These are phyloP conservation scores for Buphagus erythrorhynchus DNA, from an alignment of 2,797 vertebrate species.

Conservation along the genomic window DNA sequence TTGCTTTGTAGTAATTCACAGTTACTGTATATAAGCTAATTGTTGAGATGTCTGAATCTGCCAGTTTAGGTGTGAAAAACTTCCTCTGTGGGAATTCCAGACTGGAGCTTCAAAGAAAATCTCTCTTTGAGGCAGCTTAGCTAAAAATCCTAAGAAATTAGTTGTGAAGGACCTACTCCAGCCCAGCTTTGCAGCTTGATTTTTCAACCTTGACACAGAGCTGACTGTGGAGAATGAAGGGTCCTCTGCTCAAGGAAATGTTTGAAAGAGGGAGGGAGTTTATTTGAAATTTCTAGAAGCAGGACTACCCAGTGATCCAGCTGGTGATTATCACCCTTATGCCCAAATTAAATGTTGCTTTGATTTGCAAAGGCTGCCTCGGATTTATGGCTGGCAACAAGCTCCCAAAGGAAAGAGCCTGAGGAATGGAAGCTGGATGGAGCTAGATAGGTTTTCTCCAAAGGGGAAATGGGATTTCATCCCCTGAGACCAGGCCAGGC, in stretches of 20 bases:
- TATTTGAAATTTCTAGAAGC: not conserved
- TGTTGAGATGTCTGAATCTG: not conserved
- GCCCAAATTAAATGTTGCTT: not conserved
- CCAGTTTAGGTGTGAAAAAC: not conserved
- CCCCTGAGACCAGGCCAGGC: not conserved
- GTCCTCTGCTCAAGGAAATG: not conserved
- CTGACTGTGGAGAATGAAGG: fast-evolving
- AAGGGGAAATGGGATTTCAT: not conserved
- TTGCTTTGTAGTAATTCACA: not conserved
- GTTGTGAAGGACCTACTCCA: not conserved
- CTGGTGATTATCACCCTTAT: not conserved
- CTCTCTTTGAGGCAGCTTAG: not conserved
- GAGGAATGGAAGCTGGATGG: not conserved
- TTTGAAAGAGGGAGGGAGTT: not conserved
- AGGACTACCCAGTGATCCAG: not conserved
- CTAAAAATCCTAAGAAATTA: not conserved
- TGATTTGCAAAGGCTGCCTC: not conserved
- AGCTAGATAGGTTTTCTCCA: not conserved
- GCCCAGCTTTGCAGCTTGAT: not conserved
- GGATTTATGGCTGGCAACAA: not conserved
- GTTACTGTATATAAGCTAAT: not conserved
- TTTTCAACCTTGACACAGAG: not conserved
- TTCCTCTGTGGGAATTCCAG: not conserved
- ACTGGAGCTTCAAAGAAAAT: not conserved
- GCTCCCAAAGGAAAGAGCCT: not conserved